Evolutionary conservation across 2,888 invertebrate genomes (phyloP).

Genomic region (Cheilosia urbana): DNA sequence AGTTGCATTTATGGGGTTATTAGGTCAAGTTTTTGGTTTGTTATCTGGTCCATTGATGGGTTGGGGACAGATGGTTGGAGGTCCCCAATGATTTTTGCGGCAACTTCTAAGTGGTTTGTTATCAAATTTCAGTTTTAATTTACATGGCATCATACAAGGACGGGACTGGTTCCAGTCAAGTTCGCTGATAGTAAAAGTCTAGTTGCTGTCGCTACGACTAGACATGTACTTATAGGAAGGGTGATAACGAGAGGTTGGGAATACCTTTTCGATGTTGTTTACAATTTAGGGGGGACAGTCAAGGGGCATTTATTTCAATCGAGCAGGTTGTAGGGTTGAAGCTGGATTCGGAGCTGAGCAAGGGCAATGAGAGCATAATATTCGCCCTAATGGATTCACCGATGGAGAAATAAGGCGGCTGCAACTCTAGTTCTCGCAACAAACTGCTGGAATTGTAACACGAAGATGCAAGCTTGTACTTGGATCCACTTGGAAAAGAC

Average conservation of each 20-base stretch:
- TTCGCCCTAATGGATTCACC: too few species aligned
- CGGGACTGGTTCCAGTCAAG: neutral
- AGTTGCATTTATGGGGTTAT: conserved; percentile 26
- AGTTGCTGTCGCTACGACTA: neutral
- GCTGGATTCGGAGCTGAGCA: too few species aligned
- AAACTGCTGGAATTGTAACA: too few species aligned
- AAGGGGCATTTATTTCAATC: too few species aligned
- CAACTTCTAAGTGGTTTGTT: conserved; percentile 47
- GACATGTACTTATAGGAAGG: neutral
- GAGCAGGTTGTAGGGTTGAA: too few species aligned
- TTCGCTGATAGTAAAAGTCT: neutral
- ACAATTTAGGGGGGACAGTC: too few species aligned
- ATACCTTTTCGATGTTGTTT: too few species aligned
- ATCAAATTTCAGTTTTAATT: conserved; percentile 19
- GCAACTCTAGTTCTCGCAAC: too few species aligned
- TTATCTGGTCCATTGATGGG: conserved; percentile 51
- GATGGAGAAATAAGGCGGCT: too few species aligned
- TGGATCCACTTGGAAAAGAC: too few species aligned
- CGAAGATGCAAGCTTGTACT: too few species aligned
- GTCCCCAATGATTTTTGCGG: conserved; percentile 23
- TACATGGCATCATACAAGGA: neutral
- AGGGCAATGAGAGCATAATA: too few species aligned
- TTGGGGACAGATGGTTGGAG: neutral
- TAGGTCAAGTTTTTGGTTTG: conserved; percentile 51
- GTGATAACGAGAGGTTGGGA: neutral